Evolutionary conservation across 2,113 vertebrate species (phyloP).

Genomic region (Nettapus auritus): DNA sequence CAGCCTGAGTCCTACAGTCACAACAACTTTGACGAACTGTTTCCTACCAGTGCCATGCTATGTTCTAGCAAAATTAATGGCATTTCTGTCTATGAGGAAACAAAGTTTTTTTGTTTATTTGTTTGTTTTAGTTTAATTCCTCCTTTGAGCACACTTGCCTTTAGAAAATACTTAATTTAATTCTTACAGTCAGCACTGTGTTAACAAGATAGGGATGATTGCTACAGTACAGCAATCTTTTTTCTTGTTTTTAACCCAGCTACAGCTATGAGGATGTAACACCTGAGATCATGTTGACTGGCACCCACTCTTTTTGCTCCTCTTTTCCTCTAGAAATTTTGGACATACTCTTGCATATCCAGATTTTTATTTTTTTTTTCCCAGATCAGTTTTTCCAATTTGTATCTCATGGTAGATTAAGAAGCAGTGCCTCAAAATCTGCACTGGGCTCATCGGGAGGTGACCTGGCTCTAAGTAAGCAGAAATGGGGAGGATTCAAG

Average conservation of each 20-base stretch:
- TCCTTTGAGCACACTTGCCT: neutral
- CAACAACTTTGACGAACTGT: slow-evolving; percentile 24
- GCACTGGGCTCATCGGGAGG: fast-evolving
- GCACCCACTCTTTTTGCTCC: neutral
- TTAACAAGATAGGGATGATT: neutral
- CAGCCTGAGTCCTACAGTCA: neutral
- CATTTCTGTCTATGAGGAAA: neutral
- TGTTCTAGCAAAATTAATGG: neutral
- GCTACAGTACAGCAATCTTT: neutral
- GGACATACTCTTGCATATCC: neutral
- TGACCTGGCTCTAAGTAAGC: neutral
- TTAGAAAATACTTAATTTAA: neutral
- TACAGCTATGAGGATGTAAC: neutral
- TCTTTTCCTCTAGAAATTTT: neutral
- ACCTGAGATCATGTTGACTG: neutral
- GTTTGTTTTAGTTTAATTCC: neutral
- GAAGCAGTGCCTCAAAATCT: neutral
- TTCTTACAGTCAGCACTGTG: neutral
- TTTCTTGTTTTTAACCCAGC: neutral
- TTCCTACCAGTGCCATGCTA: neutral
- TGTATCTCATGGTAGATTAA: neutral
- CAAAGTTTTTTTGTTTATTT: neutral
- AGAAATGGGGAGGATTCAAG: neutral
- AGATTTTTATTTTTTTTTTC: too few relatives aligned
- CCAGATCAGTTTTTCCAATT: neutral